Percentiles rank a stretch among this genome's conserved stretches.
Evolutionary conservation across 2,888 invertebrate species (phyloP).

Genomic region (Ommatoiulus sabulosus): DNA sequence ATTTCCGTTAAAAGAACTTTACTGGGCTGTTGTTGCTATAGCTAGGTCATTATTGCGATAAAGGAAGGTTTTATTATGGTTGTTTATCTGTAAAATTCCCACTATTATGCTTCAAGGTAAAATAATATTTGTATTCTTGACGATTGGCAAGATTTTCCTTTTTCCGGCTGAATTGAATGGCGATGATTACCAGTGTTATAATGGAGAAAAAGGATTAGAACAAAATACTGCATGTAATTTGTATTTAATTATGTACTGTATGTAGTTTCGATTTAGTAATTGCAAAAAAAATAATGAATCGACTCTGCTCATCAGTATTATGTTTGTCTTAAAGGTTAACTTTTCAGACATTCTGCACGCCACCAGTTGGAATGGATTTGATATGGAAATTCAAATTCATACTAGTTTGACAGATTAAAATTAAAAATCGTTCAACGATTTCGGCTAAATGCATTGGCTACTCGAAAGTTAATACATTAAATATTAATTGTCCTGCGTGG

Average conservation of each 20-base stretch:
- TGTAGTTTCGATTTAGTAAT: no score
- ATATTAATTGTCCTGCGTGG: neutral
- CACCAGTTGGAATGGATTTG: neutral
- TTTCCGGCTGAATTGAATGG: neutral
- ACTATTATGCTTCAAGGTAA: neutral
- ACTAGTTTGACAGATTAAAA: neutral
- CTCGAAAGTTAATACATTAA: neutral
- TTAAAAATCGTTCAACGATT: no score
- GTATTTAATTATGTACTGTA: no score
- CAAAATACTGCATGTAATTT: no score
- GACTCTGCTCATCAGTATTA: no score
- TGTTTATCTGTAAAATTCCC: neutral
- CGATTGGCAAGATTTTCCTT: neutral
- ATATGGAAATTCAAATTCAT: neutral
- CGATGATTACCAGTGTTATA: neutral
- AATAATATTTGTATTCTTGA: neutral
- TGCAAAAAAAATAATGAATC: no score
- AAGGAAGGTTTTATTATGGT: neutral
- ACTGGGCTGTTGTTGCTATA: neutral
- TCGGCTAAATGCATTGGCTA: no score
- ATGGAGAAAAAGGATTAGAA: no score
- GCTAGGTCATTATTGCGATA: neutral
- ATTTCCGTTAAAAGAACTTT: neutral
- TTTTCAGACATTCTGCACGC: neutral
- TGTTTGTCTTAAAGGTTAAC: neutral